phyloP scores from a whole-genome alignment of 2,888 invertebrate species.

The Dynastes tityus region DNA sequence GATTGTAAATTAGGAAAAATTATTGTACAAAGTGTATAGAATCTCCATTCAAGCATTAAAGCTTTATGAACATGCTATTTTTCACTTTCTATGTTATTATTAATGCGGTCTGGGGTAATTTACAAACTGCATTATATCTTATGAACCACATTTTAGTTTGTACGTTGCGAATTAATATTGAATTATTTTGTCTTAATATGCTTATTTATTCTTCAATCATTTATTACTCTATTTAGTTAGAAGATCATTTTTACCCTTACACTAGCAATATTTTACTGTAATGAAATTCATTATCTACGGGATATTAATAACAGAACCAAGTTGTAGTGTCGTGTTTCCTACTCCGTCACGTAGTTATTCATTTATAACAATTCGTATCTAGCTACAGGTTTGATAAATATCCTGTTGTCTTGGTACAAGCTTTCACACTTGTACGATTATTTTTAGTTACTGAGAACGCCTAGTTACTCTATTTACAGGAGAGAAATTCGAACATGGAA shows the following conservation, averaged over 20 bases:
- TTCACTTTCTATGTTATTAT: constrained; percentile 5
- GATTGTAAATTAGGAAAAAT: constrained; percentile 16
- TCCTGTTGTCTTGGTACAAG: constrained; percentile 20
- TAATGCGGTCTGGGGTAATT: not conserved
- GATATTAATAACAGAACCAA: constrained; percentile 16
- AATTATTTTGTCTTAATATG: not conserved
- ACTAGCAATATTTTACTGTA: not conserved
- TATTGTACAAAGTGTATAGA: constrained; percentile 15
- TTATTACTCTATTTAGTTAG: constrained; percentile 2
- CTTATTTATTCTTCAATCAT: constrained; percentile 6
- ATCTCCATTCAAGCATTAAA: constrained; percentile 23
- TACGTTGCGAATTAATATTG: not conserved
- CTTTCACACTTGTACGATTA: constrained; percentile 8
- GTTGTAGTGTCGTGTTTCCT: constrained; percentile 2
- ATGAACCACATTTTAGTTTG: constrained; percentile 19
- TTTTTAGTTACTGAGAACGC: not conserved
- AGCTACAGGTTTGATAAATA: constrained; percentile 30
- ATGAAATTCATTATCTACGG: constrained; percentile 23
- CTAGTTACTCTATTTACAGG: no score
- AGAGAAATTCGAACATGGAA: no score
- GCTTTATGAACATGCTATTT: constrained; percentile 5
- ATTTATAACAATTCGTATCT: constrained; percentile 20
- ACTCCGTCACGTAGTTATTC: constrained; percentile 7
- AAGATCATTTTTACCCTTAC: constrained; percentile 11
- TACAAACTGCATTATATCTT: constrained; percentile 9